phyloP scores from a whole-genome alignment of 1,140 invertebrate genomes.

The Drosophila lacteicornis region DNA sequence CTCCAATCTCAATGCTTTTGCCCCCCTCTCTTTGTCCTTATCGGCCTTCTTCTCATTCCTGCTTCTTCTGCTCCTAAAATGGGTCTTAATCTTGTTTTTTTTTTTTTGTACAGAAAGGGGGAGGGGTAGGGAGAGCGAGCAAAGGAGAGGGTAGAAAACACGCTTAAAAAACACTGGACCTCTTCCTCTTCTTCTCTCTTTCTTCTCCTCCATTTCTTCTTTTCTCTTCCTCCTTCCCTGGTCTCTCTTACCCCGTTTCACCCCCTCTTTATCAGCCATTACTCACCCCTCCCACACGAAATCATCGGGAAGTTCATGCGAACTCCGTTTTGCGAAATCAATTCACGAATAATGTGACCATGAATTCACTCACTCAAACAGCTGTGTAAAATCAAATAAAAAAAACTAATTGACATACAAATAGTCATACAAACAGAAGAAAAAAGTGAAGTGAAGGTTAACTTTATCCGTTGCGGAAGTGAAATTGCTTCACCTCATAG shows the following conservation, averaged over 20 bases:
- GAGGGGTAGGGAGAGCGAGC: neutral
- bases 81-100: slow-evolving; percentile 45
- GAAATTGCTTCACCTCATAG: slow-evolving; percentile 3
- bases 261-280: slow-evolving; percentile 7
- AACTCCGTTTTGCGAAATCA: slow-evolving; percentile 37
- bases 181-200: neutral
- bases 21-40: slow-evolving; percentile 1
- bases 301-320: slow-evolving; percentile 21
- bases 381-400: slow-evolving; percentile 39
- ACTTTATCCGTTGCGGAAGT: slow-evolving; percentile 26
- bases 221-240: neutral
- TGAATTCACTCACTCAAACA: slow-evolving; percentile 29
- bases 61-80: neutral
- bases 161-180: slow-evolving; percentile 40
- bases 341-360: slow-evolving; percentile 41
- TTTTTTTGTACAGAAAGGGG: slow-evolving; percentile 12
- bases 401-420: slow-evolving; percentile 29
- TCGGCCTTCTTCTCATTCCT: neutral
- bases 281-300: slow-evolving; percentile 16
- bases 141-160: slow-evolving; percentile 46
- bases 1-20: slow-evolving; percentile 1
- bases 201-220: neutral
- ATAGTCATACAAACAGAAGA: slow-evolving; percentile 10
- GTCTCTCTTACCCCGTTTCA: neutral
- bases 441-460: slow-evolving; percentile 23